phyloP scores from a whole-genome alignment of 2,888 invertebrate species.

The Disparrhopalites patrizii region DNA sequence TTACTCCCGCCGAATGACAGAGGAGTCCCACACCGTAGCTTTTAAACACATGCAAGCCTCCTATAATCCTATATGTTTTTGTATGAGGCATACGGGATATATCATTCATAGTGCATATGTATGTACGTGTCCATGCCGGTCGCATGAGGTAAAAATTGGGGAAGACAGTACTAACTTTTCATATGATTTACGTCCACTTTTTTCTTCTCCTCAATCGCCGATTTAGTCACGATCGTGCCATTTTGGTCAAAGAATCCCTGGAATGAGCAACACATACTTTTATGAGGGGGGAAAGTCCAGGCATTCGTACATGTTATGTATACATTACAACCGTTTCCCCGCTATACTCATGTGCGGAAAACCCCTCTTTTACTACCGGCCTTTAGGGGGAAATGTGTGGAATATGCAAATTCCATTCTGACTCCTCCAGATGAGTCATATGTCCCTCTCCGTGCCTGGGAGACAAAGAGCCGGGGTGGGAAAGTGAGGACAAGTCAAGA shows the following conservation, averaged over 20 bases:
- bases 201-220: too few species aligned
- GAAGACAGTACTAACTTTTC: too few species aligned
- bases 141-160: not conserved
- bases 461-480: not conserved
- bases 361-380: conserved; percentile 8
- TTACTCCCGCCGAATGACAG: too few species aligned
- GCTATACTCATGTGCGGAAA: not conserved
- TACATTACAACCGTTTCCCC: too few species aligned
- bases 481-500: too few species aligned
- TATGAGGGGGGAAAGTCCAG: not conserved
- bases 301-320: not conserved
- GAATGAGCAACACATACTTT: not conserved
- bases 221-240: conserved; percentile 23
- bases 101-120: not conserved
- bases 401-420: conserved; percentile 20
- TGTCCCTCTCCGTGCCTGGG: too few species aligned
- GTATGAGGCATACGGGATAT: too few species aligned
- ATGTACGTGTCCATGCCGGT: not conserved
- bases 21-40: too few species aligned
- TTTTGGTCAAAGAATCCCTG: conserved; percentile 12
- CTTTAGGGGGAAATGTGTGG: conserved; percentile 2
- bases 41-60: too few species aligned
- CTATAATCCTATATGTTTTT: too few species aligned
- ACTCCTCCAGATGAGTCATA: too few species aligned
- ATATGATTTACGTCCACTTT: too few species aligned